Evolutionary conservation across 2,888 invertebrate species (phyloP).

Genomic region (Phymatocera aterrima): DNA sequence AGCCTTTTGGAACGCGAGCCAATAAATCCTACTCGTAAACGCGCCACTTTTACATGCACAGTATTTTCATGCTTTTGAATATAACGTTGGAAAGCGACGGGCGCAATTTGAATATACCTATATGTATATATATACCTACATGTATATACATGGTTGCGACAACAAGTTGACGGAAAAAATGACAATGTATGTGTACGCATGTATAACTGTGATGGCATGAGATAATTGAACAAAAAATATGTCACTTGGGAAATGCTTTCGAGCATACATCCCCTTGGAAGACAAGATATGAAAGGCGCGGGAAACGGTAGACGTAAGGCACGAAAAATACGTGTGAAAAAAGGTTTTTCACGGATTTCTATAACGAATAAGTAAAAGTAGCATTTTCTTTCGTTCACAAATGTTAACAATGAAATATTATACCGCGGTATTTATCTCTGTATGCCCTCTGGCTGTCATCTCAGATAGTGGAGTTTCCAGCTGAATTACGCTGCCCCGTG

Average conservation of each 20-base stretch:
- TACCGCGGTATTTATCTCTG: not conserved
- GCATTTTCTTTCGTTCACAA: constrained; percentile 1
- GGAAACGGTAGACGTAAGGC: not conserved
- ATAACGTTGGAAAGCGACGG: not conserved
- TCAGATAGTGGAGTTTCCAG: constrained; percentile 4
- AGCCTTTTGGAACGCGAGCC: not conserved
- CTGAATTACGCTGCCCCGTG: constrained; percentile 15
- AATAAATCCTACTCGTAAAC: not conserved
- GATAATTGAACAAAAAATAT: not conserved
- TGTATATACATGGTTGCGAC: too few species aligned
- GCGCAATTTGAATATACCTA: not conserved
- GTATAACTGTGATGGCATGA: not conserved
- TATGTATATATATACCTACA: not conserved
- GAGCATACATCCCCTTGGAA: not conserved
- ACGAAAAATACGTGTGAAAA: not conserved
- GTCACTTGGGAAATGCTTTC: not conserved
- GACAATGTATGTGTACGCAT: not conserved
- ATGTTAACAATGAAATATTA: constrained; percentile 8
- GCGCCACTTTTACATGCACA: not conserved
- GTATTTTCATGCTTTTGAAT: not conserved
- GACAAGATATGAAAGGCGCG: not conserved
- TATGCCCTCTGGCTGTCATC: constrained; percentile 9
- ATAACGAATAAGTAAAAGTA: not conserved
- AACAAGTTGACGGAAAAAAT: not conserved
- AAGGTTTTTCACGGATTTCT: not conserved